Percentiles rank a stretch among this genome's conserved stretches.
Conservation (phyloP, 64 coral and sea anemone species). For the Pocillopora verrucosa region DNA sequence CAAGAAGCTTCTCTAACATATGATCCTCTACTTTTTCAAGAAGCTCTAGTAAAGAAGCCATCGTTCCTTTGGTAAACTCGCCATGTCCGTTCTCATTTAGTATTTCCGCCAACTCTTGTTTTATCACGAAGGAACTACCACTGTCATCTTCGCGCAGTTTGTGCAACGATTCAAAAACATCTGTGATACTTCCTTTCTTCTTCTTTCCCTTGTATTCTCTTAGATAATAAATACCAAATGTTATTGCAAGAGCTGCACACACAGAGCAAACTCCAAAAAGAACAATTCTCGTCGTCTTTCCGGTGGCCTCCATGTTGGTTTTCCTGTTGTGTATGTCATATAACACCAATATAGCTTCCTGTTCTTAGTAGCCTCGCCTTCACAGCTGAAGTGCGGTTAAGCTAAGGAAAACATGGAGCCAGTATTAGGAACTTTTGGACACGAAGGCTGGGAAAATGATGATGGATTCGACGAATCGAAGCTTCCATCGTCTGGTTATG, state of each 20-base stretch:
- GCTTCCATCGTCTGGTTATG: conserved; percentile 55
- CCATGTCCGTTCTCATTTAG: conserved; percentile 33
- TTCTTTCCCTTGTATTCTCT: background rate
- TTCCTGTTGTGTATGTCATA: background rate
- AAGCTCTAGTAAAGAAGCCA: conserved; percentile 11
- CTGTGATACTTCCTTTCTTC: background rate
- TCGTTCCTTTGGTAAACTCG: conserved; percentile 16
- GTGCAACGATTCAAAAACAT: background rate
- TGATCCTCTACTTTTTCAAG: conserved; percentile 28
- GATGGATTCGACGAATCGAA: conserved; percentile 45
- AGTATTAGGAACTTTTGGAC: conserved; percentile 51
- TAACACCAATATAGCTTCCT: background rate
- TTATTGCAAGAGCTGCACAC: background rate
- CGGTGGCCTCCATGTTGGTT: conserved; percentile 13
- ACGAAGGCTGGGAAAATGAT: conserved; percentile 15
- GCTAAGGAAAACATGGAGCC: conserved; percentile 47
- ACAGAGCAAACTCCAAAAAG: conserved; percentile 16
- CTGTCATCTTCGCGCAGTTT: background rate
- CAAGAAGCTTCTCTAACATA: conserved; percentile 45
- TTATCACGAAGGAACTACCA: background rate
- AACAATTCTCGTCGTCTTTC: background rate
- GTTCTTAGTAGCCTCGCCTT: background rate
- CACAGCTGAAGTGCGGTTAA: background rate
- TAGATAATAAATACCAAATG: conserved; percentile 12
- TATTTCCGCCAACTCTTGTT: conserved; percentile 16